A percentile compares a stretch with the other conserved stretches of the same genome.
Conservation (phyloP, 2,113 vertebrate species). For the Ascaphus truei region DNA sequence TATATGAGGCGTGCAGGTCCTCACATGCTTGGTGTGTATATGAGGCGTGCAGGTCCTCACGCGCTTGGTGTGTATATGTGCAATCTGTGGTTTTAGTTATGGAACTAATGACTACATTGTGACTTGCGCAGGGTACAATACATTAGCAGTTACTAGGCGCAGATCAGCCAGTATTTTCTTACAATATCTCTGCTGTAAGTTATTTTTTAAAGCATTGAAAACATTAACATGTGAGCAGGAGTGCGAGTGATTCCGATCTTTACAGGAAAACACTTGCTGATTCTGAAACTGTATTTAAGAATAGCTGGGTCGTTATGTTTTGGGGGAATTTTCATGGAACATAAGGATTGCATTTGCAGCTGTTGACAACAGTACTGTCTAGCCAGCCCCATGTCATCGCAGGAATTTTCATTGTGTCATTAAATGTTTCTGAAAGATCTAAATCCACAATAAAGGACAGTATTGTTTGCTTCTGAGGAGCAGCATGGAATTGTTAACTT, state of each 20-base stretch:
- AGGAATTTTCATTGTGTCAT: constrained; percentile 1
- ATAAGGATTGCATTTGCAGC: constrained; percentile 26
- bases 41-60: too few species aligned
- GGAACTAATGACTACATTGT: too few species aligned
- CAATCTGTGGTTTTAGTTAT: too few species aligned
- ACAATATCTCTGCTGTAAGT: too few species aligned
- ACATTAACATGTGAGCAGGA: neutral
- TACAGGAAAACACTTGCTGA: neutral
- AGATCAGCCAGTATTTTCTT: too few species aligned
- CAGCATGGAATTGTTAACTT: neutral
- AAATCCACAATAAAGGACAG: neutral
- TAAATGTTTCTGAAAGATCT: constrained; percentile 2
- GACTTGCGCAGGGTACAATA: too few species aligned
- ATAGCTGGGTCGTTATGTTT: neutral
- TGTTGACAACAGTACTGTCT: constrained; percentile 20
- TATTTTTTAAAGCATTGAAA: too few species aligned
- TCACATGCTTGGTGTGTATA: too few species aligned
- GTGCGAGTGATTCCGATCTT: neutral
- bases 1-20: too few species aligned
- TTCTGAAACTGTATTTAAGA: neutral
- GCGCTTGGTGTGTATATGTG: too few species aligned
- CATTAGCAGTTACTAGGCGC: too few species aligned
- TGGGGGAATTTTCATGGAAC: neutral
- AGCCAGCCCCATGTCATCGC: constrained; percentile 16
- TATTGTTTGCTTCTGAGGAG: neutral